Conservation (phyloP, 2,797 vertebrate genomes). For the Coracias cyanogaster region DNA sequence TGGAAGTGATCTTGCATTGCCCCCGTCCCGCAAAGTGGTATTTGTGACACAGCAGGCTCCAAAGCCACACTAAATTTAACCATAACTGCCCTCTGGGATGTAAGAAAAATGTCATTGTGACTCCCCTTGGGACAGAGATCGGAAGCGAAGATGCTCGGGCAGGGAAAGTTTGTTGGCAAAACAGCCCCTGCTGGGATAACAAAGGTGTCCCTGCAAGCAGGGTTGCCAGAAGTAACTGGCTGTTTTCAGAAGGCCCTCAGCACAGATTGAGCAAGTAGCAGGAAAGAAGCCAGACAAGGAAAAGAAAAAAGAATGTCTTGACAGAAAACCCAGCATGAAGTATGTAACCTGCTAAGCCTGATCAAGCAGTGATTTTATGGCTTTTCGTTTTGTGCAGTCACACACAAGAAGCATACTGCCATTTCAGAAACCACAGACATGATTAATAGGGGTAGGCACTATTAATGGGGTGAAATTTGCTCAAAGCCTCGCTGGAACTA, state of each 20-base stretch:
- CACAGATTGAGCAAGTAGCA: neutral
- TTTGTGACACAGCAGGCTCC: neutral
- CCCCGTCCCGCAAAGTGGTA: neutral
- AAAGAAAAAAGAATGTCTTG: neutral
- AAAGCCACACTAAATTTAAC: neutral
- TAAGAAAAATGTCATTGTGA: neutral
- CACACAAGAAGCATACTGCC: neutral
- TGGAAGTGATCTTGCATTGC: neutral
- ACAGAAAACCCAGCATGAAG: neutral
- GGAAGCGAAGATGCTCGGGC: neutral
- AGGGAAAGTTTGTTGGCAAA: neutral
- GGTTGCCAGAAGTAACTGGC: rapidly evolving
- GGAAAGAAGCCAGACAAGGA: neutral
- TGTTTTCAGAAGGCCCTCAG: neutral
- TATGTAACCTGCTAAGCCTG: neutral
- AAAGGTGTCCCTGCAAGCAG: neutral
- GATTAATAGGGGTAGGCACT: neutral
- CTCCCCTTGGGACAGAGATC: neutral
- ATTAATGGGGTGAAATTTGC: neutral
- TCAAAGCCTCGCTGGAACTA: neutral
- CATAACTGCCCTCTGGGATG: neutral
- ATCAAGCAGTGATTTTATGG: neutral
- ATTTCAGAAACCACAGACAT: neutral
- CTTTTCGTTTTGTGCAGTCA: neutral
- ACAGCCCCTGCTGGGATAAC: neutral